Base-by-base conservation (phyloP, 2,888 invertebrate species). In the Metellina segmentata region DNA sequence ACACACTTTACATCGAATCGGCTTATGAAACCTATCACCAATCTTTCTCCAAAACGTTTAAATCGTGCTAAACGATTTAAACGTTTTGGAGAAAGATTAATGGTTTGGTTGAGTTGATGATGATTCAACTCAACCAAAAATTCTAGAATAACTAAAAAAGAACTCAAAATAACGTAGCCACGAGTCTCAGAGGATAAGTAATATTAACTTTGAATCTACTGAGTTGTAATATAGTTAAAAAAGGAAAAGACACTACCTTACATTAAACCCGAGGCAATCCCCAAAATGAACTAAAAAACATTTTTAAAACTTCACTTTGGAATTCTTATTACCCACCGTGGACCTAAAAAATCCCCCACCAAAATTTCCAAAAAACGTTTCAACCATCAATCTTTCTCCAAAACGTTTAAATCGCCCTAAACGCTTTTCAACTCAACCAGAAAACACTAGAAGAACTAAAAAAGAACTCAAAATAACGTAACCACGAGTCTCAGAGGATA, bases 381-480 rank as follows among this genome's bases (percentile, higher is more conserved):
- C 34, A 34, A 4, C 34, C 34, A n/a, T n/a, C 34, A 34, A 34
- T 51, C 34, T n/a, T 75, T 49, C 78, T 19, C 61, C 49, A 70
- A 89, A 89, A 77, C 89, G 89, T 89, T 89, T 89, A 89, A 89
- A 74, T 89, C 61, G 51, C 89, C 52, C 82, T 89, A 89, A 89
- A 89, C 19, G 52, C 61, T 81, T 34, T 34, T 69, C 69, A 86
- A 70, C 78, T 75, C 85, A 19, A 20, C 74, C 34, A 8, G 71
- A 79, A 34, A 78, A 79, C n/a, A n/a, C n/a, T n/a, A 53, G 72
- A 0, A 51, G 72, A 61, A 20, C 69, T n/a, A 81, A 83, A 83
- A 72, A 75, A 34, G 4, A 34, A 34, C 34, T 34, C 4, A 34
- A 34, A 4, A 1, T 34, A 34, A 34, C 34, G 34, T 4, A 34